Evolutionary conservation across 64 coral and sea anemone species (phyloP), one percentile per base, ranked within the genome.

Genomic region (Anthopleura sola): DNA sequence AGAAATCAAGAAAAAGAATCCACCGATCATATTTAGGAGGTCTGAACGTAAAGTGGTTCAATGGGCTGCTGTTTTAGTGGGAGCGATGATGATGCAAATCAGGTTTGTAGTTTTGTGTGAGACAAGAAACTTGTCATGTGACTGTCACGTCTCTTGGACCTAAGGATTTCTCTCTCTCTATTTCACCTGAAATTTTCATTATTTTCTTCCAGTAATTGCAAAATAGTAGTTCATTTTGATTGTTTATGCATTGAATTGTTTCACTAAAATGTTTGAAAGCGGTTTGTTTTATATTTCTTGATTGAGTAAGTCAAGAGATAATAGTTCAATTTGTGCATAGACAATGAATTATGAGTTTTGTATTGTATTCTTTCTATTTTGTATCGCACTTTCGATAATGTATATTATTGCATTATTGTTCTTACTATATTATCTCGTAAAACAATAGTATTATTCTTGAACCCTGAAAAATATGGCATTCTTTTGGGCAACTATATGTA

Each of bases 1-100:
- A 34, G 9, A 71, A 71, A 29, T 34, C 66, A 71, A 71, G 66
- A 69, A 69, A 18, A 48, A 44, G 76, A 18, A 44, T 13, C 76
- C 36, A 24, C 44, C 76, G 37, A 19, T 79, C 37, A 23, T 20
- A 10, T 46, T 79, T 20, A 79, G 37, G 76, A 38, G 19, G 37
- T 79, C 15, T 33, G 15, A 79, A 3, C 16, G 15, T 33, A 79
- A 79, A 48, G 76, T 79, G 39, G 15, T 24, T 79, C 55, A 86
- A 96, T 96, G 94, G 94, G 94, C 46, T 96, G 94, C 81, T 96
- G 94, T 90, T 96, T 89, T 75, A 96, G 94, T 36, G 66, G 87
- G 11, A 87, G 88, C 14, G 88, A 96, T 49, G 87, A 92, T 31
- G 85, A 85, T 37, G 71, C 31, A 31, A 83, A 87, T 49, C 85